A percentile compares a stretch with the other conserved stretches of the same genome.
phyloP scores from a whole-genome alignment of 1,140 invertebrate species.

The Neotoxoptera formosana region DNA sequence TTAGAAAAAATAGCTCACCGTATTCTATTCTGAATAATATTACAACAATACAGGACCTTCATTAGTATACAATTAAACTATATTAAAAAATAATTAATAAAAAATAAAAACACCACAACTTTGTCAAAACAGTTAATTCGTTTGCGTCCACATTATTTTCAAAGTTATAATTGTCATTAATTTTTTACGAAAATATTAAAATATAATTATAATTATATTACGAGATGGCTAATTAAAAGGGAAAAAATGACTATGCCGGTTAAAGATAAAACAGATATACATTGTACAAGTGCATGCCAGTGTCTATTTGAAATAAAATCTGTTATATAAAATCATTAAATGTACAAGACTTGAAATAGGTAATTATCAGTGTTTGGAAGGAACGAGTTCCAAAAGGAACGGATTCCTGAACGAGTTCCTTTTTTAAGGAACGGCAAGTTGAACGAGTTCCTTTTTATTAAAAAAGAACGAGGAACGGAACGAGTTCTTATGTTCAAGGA shows the following conservation, averaged over 20 bases:
- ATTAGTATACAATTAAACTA: background rate
- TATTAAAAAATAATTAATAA: constrained; percentile 29
- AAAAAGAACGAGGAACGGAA: too few relatives aligned
- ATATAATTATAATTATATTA: background rate
- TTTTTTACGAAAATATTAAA: background rate
- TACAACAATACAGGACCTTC: background rate
- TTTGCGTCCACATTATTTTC: background rate
- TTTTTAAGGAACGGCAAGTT: too few relatives aligned
- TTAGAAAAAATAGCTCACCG: background rate
- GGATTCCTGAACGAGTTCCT: too few relatives aligned
- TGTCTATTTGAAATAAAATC: background rate
- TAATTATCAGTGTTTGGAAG: too few relatives aligned
- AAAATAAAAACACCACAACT: background rate
- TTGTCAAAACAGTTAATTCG: background rate
- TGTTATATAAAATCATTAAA: background rate
- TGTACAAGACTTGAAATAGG: background rate
- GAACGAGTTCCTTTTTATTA: too few relatives aligned
- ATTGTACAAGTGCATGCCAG: too few relatives aligned
- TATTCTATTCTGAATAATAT: background rate
- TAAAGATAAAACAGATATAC: background rate
- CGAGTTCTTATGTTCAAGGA: too few relatives aligned
- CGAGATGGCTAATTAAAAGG: background rate
- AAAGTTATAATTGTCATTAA: constrained; percentile 1
- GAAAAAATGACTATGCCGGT: background rate
- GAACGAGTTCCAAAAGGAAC: too few relatives aligned